Percentiles rank a stretch among this genome's conserved stretches.
These are phyloP conservation scores for Mastigias papua DNA, from an alignment of 30 jellyfish, hydroid and myxozoan genomes.

Conservation along the genomic window DNA sequence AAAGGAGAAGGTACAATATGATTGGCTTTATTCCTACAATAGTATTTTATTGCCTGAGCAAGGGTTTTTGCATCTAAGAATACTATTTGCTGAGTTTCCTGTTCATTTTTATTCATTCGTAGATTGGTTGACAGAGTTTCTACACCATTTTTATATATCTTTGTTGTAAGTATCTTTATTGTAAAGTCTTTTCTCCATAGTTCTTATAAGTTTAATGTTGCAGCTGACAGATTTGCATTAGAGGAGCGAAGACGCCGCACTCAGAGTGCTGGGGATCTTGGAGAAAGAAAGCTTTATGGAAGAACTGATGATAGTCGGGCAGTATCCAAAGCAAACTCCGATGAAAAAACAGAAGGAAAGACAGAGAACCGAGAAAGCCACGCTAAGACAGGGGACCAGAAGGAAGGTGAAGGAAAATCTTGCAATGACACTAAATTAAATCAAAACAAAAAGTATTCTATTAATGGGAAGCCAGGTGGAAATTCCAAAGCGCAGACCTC, in stretches of 20 bases:
- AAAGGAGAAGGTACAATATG: slow-evolving; percentile 42
- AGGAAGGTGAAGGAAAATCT: slow-evolving; percentile 34
- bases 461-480: slow-evolving; percentile 17
- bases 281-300: slow-evolving; percentile 49
- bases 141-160: too few species aligned
- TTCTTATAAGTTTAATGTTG: background rate
- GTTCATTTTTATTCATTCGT: too few species aligned
- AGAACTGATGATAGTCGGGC: slow-evolving; percentile 45
- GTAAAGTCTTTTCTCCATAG: background rate
- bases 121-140: too few species aligned
- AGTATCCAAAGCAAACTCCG: background rate
- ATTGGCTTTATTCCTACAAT: background rate
- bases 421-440: slow-evolving; percentile 27
- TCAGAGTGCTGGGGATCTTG: slow-evolving; percentile 69
- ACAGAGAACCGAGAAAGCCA: slow-evolving; percentile 34
- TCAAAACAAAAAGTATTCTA: slow-evolving; percentile 27
- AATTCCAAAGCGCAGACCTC: slow-evolving; percentile 26
- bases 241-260: slow-evolving; percentile 78
- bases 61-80: too few species aligned
- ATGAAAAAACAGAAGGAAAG: slow-evolving; percentile 40
- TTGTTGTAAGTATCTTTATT: too few species aligned
- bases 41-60: too few species aligned
- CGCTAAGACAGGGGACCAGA: slow-evolving; percentile 23
- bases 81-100: too few species aligned
- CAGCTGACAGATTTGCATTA: slow-evolving; percentile 19